phyloP scores from a whole-genome alignment of 2,888 invertebrate genomes.

The Hypolimnas misippus region DNA sequence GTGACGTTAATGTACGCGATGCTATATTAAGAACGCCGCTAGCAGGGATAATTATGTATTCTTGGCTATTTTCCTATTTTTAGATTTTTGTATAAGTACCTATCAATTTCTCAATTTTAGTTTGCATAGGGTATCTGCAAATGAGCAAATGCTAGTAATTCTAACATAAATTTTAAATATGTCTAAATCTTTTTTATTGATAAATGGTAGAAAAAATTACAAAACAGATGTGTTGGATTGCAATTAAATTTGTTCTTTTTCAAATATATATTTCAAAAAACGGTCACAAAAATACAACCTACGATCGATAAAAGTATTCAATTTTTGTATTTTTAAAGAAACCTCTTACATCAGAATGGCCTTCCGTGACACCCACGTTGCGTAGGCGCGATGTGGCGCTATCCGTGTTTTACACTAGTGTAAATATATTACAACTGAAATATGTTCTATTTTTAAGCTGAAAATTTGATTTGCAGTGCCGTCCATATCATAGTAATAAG shows the following conservation, averaged over 20 bases:
- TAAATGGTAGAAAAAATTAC: no score
- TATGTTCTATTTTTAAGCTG: slow-evolving; percentile 59
- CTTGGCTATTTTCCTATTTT: slow-evolving; percentile 50
- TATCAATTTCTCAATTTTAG: slow-evolving; percentile 23
- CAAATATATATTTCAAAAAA: background rate
- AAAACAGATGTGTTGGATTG: no score
- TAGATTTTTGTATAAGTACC: slow-evolving; percentile 25
- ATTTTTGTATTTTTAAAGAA: slow-evolving; percentile 21
- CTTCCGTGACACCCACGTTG: slow-evolving; percentile 56
- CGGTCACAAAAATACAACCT: background rate
- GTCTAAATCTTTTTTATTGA: no score
- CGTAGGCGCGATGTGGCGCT: slow-evolving; percentile 49
- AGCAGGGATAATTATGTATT: slow-evolving; percentile 50
- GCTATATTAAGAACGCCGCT: slow-evolving; percentile 55
- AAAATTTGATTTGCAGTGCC: slow-evolving; percentile 48
- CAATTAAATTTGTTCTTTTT: background rate
- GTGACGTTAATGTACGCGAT: slow-evolving; percentile 52
- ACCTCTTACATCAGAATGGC: slow-evolving; percentile 35
- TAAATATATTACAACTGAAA: slow-evolving; percentile 64
- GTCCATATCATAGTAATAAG: slow-evolving; percentile 39
- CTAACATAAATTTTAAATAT: no score
- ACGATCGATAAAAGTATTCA: background rate
- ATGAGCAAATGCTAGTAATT: no score
- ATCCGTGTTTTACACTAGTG: slow-evolving; percentile 63
- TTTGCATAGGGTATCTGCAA: no score